phyloP scores from a whole-genome alignment of 2,113 vertebrate genomes.

The Neoarius graeffei region DNA sequence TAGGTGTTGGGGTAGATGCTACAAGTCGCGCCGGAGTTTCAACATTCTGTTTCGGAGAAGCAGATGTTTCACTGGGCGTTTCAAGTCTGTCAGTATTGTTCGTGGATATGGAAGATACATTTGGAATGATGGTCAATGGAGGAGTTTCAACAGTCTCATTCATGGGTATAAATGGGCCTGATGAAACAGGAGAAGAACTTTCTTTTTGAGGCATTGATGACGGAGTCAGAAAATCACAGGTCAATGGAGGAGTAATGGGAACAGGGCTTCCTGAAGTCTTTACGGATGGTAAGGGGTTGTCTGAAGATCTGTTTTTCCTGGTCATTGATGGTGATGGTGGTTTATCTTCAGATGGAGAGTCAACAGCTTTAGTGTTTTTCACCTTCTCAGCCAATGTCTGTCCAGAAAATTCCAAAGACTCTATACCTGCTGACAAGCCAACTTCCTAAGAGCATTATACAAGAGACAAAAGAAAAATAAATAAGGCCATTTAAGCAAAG shows the following conservation, averaged over 20 bases:
- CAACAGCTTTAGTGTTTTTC: neutral
- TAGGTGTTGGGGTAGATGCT: neutral
- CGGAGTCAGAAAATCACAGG: neutral
- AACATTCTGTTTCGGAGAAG: neutral
- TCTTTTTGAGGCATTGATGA: neutral
- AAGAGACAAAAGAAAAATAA: neutral
- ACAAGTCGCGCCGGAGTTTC: neutral
- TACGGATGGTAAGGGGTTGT: neutral
- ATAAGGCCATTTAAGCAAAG: neutral
- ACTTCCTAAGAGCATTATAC: conserved; percentile 11
- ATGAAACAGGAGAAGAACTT: neutral
- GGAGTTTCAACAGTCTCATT: neutral
- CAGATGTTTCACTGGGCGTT: neutral
- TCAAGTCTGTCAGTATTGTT: neutral
- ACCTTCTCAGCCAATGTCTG: conserved; percentile 80
- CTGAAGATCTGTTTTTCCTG: neutral
- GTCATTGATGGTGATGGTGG: neutral
- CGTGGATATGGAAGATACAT: neutral
- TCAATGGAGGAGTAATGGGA: neutral
- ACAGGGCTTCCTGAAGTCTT: neutral
- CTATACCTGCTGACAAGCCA: conserved; percentile 71
- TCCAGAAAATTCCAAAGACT: conserved; percentile 78
- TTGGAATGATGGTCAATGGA: neutral
- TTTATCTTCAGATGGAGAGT: neutral
- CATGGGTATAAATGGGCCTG: neutral